phyloP scores from a whole-genome alignment of 2,797 vertebrate species.

The Carcharodon carcharias region DNA sequence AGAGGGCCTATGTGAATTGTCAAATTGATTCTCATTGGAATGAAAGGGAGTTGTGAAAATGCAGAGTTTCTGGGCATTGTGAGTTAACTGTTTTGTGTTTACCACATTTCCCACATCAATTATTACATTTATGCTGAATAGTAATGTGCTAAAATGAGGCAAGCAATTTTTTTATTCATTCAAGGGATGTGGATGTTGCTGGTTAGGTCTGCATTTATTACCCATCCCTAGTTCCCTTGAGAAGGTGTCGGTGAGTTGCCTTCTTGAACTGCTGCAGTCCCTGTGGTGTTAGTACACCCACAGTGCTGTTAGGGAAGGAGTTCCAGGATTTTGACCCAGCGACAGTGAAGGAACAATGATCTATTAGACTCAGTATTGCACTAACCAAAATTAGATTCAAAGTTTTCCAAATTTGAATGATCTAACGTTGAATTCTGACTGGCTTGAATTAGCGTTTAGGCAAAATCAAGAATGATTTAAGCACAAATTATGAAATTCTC shows the following conservation, averaged over 20 bases:
- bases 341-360: no score
- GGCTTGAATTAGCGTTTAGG: neutral
- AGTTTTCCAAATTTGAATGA: neutral
- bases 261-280: no score
- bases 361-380: neutral
- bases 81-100: slow-evolving; percentile 14
- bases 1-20: neutral
- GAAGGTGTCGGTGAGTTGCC: no score
- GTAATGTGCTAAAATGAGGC: neutral
- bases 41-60: neutral
- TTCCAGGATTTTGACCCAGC: no score
- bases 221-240: no score
- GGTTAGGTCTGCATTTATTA: no score
- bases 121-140: neutral
- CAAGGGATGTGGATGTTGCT: no score
- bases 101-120: neutral
- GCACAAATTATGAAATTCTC: neutral
- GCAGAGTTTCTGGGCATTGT: neutral
- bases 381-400: neutral
- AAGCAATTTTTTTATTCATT: neutral
- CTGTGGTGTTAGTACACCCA: no score
- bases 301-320: no score
- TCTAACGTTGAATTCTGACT: neutral
- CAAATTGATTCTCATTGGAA: neutral
- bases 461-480: neutral